A percentile compares a stretch with the other conserved stretches of the same genome.
Evolutionary conservation across 1,140 invertebrate species (phyloP).

Genomic region (Nylanderia fulva): DNA sequence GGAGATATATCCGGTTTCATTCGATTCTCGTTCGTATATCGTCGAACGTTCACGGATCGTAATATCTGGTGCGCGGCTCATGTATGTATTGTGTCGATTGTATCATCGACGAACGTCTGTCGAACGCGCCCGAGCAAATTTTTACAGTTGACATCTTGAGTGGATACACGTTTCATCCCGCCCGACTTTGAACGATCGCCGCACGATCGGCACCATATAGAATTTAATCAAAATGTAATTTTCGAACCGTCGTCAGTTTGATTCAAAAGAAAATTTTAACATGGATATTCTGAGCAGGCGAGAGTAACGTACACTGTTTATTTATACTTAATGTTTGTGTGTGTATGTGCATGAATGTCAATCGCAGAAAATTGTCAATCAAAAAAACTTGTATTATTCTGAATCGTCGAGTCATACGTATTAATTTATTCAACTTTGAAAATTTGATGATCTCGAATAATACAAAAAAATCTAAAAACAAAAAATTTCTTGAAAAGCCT

Average conservation of each 20-base stretch:
- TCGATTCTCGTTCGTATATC: conserved; percentile 55
- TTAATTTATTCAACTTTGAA: conserved; percentile 14
- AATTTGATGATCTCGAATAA: background rate
- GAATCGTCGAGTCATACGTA: background rate
- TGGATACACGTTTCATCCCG: conserved; percentile 36
- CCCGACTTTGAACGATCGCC: conserved; percentile 32
- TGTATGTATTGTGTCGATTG: conserved; percentile 54
- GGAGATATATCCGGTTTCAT: conserved; percentile 45
- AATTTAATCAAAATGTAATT: conserved; percentile 58
- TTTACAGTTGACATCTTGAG: conserved; percentile 55
- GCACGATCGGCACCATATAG: conserved; percentile 22
- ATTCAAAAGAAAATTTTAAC: conserved; percentile 28
- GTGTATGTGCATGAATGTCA: no score
- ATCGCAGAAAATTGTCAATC: background rate
- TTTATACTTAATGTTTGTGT: conserved; percentile 20
- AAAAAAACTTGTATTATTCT: conserved; percentile 4
- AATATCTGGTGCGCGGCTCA: conserved; percentile 35
- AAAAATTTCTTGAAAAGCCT: background rate
- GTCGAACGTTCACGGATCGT: conserved; percentile 42
- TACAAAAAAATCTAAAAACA: background rate
- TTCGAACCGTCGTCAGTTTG: conserved; percentile 10
- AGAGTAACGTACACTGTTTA: conserved; percentile 18
- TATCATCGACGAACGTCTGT: conserved; percentile 34
- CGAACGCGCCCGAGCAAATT: conserved; percentile 43
- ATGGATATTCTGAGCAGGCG: background rate